Percentiles rank a stretch among this genome's conserved stretches.
Conservation (phyloP, 1,140 invertebrate genomes). For the Camponotus vicinus region DNA sequence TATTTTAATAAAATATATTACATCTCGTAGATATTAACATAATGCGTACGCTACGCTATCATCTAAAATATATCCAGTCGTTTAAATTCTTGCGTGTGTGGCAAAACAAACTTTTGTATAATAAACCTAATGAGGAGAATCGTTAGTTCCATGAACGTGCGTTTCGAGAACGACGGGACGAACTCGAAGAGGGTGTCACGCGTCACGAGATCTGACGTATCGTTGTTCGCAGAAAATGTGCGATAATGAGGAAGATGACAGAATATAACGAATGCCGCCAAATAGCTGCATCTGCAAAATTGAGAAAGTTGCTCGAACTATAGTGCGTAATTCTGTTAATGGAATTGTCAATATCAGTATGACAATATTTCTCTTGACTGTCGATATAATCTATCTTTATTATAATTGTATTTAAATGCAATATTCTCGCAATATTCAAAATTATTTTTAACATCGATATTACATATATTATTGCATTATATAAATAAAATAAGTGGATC, state of each 20-base stretch:
- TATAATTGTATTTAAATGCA: neutral
- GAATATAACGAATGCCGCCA: conserved; percentile 59
- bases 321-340: conserved; percentile 1
- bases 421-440: neutral
- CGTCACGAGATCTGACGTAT: conserved; percentile 66
- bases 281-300: conserved; percentile 52
- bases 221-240: conserved; percentile 52
- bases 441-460: neutral
- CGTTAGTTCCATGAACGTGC: conserved; percentile 56
- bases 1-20: neutral
- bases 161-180: conserved; percentile 50
- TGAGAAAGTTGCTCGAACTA: conserved; percentile 11
- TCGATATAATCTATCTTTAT: neutral
- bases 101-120: conserved; percentile 55
- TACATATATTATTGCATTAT: neutral
- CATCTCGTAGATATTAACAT: neutral
- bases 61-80: neutral
- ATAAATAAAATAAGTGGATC: neutral
- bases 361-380: neutral
- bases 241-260: conserved; percentile 62
- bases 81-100: conserved; percentile 28
- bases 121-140: conserved; percentile 51
- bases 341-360: neutral
- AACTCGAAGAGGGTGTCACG: conserved; percentile 54
- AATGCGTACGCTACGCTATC: no score